phyloP scores from a whole-genome alignment of 2,113 vertebrate genomes.

The rat (Rattus norvegicus) region DNA sequence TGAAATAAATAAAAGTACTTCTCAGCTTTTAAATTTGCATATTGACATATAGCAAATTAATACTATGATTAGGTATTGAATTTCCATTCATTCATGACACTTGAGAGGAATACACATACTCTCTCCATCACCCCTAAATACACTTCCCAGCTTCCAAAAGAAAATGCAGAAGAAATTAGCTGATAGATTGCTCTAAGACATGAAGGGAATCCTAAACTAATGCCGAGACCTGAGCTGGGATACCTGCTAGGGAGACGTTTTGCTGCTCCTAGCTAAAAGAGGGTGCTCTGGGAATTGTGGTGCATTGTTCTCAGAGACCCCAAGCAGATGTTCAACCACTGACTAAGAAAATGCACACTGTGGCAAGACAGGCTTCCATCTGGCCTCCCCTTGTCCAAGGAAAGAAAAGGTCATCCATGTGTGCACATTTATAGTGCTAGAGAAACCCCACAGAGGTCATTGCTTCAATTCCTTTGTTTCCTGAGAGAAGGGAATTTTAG shows the following conservation, averaged over 20 bases:
- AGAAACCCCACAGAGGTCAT: background rate
- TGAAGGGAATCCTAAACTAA: background rate
- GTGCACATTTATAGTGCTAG: background rate
- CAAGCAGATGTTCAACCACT: slow-evolving; percentile 51
- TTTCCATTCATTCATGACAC: background rate
- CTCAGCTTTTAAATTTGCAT: background rate
- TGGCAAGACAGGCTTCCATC: background rate
- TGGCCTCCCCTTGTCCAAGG: background rate
- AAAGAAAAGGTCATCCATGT: background rate
- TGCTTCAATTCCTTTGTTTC: background rate
- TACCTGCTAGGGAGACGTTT: background rate
- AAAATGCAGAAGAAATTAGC: background rate
- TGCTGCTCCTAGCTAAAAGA: background rate
- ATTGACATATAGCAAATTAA: slow-evolving; percentile 1
- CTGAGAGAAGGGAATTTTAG: background rate
- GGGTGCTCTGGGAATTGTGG: background rate
- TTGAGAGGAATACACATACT: background rate
- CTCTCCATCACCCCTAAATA: background rate
- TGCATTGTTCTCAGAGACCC: background rate
- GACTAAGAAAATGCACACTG: background rate
- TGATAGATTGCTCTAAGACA: background rate
- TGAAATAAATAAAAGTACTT: slow-evolving; percentile 36
- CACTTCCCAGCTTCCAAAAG: background rate
- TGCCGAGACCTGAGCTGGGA: background rate
- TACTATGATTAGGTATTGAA: background rate